Evolutionary conservation across 2,113 vertebrate species (phyloP).

Genomic region (Lophius piscatorius): DNA sequence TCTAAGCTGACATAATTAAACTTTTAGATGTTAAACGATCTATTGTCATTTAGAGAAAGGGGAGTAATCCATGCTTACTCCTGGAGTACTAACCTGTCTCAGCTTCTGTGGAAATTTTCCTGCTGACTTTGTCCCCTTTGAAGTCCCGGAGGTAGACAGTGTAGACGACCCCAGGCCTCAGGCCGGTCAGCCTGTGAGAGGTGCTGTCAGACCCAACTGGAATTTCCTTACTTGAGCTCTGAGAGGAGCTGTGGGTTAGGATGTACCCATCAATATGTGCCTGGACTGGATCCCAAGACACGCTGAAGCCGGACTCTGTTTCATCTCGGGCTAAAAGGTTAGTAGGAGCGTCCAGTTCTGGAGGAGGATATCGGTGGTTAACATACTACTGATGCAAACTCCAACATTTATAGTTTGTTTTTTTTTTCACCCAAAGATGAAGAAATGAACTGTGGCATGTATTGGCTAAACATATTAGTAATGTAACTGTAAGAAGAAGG

Average conservation of each 20-base stretch:
- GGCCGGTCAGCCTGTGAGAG: slow-evolving; percentile 63
- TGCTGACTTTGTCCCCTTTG: slow-evolving; percentile 77
- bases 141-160: slow-evolving; percentile 78
- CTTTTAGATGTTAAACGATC: not conserved
- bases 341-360: slow-evolving; percentile 60
- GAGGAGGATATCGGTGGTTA: slow-evolving; percentile 37
- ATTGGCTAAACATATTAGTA: not conserved
- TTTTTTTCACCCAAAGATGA: no score
- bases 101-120: slow-evolving; percentile 67
- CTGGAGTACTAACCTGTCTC: slow-evolving; percentile 77
- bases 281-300: slow-evolving; percentile 79
- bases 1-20: not conserved
- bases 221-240: slow-evolving; percentile 73
- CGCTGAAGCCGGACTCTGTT: slow-evolving; percentile 76
- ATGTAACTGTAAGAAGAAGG: no score
- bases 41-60: slow-evolving; percentile 2
- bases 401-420: no score
- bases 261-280: slow-evolving; percentile 81
- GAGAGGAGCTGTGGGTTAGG: slow-evolving; percentile 78
- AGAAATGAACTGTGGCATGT: no score
- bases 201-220: slow-evolving; percentile 69
- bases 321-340: slow-evolving; percentile 60
- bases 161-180: slow-evolving; percentile 82
- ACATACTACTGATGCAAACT: not conserved
- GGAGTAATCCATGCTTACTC: not conserved